phyloP scores from a whole-genome alignment of 2,113 vertebrate species.

The Euleptes europaea region DNA sequence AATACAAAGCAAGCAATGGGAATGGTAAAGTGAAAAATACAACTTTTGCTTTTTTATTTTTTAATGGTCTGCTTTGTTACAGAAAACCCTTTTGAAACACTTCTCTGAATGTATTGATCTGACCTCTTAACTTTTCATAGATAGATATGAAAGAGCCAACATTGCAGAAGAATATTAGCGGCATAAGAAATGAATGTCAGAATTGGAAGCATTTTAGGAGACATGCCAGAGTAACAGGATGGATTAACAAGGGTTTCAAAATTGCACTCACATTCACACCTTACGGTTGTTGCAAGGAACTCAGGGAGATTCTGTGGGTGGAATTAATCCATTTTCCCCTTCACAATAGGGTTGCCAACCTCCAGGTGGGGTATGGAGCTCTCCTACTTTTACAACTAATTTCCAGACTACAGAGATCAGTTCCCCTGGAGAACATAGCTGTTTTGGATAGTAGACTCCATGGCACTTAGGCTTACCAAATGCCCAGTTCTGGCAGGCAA shows the following conservation, averaged over 20 bases:
- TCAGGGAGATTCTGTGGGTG: no score
- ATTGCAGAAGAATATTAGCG: conserved; percentile 8
- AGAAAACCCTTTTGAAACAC: neutral
- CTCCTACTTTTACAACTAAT: no score
- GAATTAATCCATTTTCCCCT: no score
- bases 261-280: neutral
- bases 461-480: no score
- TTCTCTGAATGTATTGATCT: conserved; percentile 34
- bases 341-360: no score
- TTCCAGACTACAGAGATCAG: no score
- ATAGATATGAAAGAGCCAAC: conserved; percentile 37
- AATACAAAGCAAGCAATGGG: neutral
- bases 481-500: no score
- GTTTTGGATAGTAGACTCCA: no score
- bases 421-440: no score
- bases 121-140: conserved; percentile 24
- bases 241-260: neutral
- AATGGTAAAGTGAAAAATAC: conserved; percentile 8
- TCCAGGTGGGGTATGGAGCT: no score
- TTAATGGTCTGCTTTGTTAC: conserved; percentile 42
- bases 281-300: no score
- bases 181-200: neutral
- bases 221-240: neutral
- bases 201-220: neutral
- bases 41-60: conserved; percentile 32